Base-by-base conservation (phyloP, 2,888 invertebrate species). In the Dynastes tityus region DNA sequence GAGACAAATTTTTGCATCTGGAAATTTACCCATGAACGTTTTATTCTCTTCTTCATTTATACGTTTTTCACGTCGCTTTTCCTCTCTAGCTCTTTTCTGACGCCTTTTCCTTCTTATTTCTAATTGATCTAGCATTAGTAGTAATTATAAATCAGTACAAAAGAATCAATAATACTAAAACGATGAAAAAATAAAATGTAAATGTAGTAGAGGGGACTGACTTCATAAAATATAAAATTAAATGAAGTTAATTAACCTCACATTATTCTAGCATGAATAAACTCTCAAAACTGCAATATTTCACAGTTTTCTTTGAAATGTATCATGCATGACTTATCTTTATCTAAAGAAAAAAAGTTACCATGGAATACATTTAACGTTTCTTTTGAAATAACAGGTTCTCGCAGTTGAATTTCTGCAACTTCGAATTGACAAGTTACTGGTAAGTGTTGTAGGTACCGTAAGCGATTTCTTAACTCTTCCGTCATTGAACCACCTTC, bases 351-450 rank as follows among this genome's bases (percentile, higher is more conserved):
- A 32, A 58, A 73, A 77, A 81, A 82, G 83, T 83, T 87, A 95
- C 96, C 94, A 88, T 91, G 90, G 86, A 96, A 97, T 76, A 89
- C 87, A 71, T 91, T 89, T 37, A 96, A 86, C 61, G 96, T 94
- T 71, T 92, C 92, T 75, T 90, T 87, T 3, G 93, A 93, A 2
- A 98, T 91, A 79, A 92, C 87, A 0, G 96, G 96, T 40, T 94
- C 92, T 80, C 91, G 91, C 71, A 99, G 89, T 79, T 95, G 93
- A 78, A 98, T 91, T 89, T 98, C 98, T 53, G 96, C 96, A 53
- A 98, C 92, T 85, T 97, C 95, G 89, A 97, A 97, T 79, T 95
- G 95, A 85, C 97, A 96, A 79, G 96, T 95, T 6, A 98, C 90
- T 0, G 98, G 98, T 83, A 99, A 90, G 88, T 99, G 98, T 76